Evolutionary conservation across 2,113 vertebrate species (phyloP).

Genomic region (Pardalotus punctatus): DNA sequence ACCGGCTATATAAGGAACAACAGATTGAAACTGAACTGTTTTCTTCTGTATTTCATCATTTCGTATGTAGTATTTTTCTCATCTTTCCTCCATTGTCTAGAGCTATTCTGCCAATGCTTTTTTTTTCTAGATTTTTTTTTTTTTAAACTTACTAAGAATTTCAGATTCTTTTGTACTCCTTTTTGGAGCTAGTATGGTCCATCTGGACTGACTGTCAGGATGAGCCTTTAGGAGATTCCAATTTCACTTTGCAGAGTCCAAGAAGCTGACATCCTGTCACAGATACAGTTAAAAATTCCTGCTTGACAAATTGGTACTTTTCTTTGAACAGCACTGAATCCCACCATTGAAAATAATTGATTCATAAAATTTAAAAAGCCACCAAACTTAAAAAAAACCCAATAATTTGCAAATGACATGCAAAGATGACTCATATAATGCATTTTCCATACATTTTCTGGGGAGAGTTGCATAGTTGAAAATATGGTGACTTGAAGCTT

Average conservation of each 20-base stretch:
- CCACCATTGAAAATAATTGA: background rate
- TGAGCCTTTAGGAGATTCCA: background rate
- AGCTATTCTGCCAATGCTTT: background rate
- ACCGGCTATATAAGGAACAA: background rate
- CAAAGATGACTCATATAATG: background rate
- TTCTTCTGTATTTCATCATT: background rate
- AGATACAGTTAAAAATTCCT: background rate
- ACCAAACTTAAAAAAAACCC: background rate
- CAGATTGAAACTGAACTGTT: background rate
- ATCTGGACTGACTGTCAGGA: slow-evolving; percentile 37
- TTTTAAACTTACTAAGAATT: background rate
- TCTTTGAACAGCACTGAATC: background rate
- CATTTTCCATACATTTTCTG: background rate
- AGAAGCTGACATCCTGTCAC: slow-evolving; percentile 42
- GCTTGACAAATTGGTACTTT: background rate
- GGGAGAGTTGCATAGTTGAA: background rate
- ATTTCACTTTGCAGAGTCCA: background rate
- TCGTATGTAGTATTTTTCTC: background rate
- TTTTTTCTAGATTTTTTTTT: background rate
- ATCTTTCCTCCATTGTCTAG: background rate
- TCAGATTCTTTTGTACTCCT: background rate
- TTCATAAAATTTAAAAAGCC: background rate
- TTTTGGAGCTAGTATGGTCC: background rate
- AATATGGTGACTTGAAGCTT: background rate
- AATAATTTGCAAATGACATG: background rate